Evolutionary conservation across 2,113 vertebrate genomes (phyloP).

Genomic region (Gobio gobio): DNA sequence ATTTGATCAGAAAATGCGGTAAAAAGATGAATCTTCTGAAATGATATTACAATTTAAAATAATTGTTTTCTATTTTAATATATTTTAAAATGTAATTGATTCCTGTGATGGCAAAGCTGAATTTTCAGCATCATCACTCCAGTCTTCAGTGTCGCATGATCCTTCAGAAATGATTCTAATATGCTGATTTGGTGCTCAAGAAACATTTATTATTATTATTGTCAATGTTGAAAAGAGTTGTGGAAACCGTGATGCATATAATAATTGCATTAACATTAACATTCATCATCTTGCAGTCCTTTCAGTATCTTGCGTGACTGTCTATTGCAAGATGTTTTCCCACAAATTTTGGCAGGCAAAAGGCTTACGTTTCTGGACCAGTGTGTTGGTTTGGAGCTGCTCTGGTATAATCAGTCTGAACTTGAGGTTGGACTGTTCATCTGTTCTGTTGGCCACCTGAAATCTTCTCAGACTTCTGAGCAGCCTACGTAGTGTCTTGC

Average conservation of each 20-base stretch:
- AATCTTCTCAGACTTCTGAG: neutral
- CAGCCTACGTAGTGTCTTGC: neutral
- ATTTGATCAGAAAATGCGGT: neutral
- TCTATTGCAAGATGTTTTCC: neutral
- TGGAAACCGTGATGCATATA: too few relatives aligned
- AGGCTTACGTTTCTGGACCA: neutral
- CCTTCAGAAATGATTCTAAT: neutral
- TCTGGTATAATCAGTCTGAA: neutral
- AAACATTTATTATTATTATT: neutral
- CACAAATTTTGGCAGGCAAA: slow-evolving; percentile 8
- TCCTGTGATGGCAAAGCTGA: neutral
- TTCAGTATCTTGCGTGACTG: neutral
- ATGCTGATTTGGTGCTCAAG: neutral
- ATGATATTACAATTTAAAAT: neutral
- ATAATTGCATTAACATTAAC: neutral
- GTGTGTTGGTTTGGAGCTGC: neutral
- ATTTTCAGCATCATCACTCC: neutral
- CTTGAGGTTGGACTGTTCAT: neutral
- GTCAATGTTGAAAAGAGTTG: too few relatives aligned
- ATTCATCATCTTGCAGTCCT: neutral
- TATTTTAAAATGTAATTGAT: too few relatives aligned
- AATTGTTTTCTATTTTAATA: neutral
- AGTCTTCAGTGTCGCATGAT: neutral
- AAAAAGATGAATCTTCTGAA: neutral
- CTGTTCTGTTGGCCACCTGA: slow-evolving; percentile 3